A percentile compares a stretch with the other conserved stretches of the same genome.
Evolutionary conservation across 2,797 vertebrate genomes (phyloP).

Genomic region (Lepilemur ruficaudatus): DNA sequence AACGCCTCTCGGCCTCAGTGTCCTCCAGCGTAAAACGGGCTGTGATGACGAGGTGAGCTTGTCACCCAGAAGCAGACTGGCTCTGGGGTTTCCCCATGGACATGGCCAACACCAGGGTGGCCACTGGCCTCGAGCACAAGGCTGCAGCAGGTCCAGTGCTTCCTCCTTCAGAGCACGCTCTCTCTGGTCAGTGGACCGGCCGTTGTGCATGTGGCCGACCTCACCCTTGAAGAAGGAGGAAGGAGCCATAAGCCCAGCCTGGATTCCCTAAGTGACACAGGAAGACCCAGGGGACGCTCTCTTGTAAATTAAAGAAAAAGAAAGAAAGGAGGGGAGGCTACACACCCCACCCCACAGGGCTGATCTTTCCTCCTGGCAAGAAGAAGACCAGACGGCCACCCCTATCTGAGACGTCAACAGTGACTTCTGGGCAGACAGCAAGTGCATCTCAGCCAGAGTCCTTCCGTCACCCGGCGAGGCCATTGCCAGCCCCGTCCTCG

Average conservation of each 20-base stretch:
- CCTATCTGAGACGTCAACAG: not conserved
- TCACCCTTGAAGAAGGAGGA: not conserved
- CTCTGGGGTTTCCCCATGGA: not conserved
- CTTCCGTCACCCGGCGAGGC: not conserved
- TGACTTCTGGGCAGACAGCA: conserved; percentile 47
- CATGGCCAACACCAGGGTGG: fast-evolving
- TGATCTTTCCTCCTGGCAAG: not conserved
- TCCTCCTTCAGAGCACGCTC: not conserved
- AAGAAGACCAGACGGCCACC: not conserved
- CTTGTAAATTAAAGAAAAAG: not conserved
- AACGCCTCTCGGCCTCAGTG: not conserved
- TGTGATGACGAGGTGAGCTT: not conserved
- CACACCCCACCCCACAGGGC: not conserved
- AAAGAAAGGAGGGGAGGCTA: too few species aligned
- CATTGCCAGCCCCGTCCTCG: not conserved
- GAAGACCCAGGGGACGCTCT: not conserved
- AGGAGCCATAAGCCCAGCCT: not conserved
- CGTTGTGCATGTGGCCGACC: not conserved
- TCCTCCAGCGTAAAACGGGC: not conserved
- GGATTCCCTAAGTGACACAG: not conserved
- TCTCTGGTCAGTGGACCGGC: not conserved
- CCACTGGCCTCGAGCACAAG: not conserved
- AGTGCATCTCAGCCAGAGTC: conserved; percentile 8
- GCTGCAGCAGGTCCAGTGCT: not conserved
- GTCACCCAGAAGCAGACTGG: not conserved